Evolutionary conservation across 2,797 vertebrate genomes (phyloP).

Genomic region (Heteromormyrus szaboi): DNA sequence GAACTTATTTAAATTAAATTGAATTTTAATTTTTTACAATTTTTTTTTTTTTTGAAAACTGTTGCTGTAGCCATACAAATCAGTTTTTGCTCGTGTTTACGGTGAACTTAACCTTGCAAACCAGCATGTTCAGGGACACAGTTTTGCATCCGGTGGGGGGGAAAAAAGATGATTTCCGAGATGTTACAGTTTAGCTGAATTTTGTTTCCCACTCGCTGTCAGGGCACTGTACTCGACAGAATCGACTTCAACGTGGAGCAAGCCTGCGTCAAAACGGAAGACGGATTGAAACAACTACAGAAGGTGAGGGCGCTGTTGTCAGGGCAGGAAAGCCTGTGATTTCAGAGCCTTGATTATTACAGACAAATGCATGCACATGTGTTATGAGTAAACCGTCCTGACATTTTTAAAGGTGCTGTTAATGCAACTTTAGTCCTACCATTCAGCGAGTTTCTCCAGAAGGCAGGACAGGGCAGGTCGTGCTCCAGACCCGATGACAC

Average conservation of each 20-base stretch:
- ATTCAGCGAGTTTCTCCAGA: not conserved
- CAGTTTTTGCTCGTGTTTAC: not conserved
- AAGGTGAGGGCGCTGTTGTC: constrained; percentile 66
- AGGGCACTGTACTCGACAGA: constrained; percentile 95
- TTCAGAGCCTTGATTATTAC: not conserved
- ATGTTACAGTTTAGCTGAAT: not conserved
- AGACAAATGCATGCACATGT: not conserved
- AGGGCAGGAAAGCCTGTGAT: not conserved
- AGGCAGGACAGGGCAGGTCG: not conserved
- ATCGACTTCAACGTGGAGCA: constrained; percentile 98
- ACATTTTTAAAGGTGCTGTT: not conserved
- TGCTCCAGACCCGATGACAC: not conserved
- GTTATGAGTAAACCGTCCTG: not conserved
- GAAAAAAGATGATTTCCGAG: not conserved
- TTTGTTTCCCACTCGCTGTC: constrained; percentile 15
- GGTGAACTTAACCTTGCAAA: not conserved
- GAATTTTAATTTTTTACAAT: not conserved
- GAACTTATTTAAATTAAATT: not conserved
- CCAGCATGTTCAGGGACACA: not conserved
- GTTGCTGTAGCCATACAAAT: not conserved
- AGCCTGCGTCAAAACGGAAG: constrained; percentile 90
- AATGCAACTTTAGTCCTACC: not conserved
- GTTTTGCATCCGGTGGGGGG: not conserved
- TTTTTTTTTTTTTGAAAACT: not conserved
- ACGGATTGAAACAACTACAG: constrained; percentile 88